Base-by-base conservation (phyloP, 2,113 vertebrate genomes). In the Amphiprion ocellaris region DNA sequence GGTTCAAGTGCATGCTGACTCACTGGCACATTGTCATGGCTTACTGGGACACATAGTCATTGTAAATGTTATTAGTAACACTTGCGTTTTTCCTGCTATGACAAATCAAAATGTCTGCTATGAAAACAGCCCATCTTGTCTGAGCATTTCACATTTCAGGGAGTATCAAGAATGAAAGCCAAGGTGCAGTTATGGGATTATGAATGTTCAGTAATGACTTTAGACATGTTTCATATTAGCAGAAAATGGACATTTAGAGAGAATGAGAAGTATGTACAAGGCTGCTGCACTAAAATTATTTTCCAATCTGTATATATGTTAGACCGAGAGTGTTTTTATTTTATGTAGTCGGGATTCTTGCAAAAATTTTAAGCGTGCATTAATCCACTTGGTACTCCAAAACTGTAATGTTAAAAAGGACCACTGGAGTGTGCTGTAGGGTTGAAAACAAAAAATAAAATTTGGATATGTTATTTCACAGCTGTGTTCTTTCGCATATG, bases 381-480 rank as follows among this genome's bases (percentile, higher is more conserved):
- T 19, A 46, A 30, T 6, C 2, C 24, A 19, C 14, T 72, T 46
- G 12, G 11, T 65, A 4, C 37, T 68, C 0, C 44, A 28, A 50
- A 66, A 16, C 39, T 74, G 82, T 49, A 80, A 46, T 85, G 10
- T 62, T 24, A 44, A 28, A 77, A 82, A 44, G 1, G 5, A 17
- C 74, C 90, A 89, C 69, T 75, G 26, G 90, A 77, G 86, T 72
- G 81, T 59, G 81, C 82, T 83, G 58, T 75, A 39, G 55, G 41
- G 80, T 68, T 59, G 21, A 79, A 47, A 41, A 77, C 23, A 33
- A 19, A 62, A 7, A 62, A 49, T 26, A 26, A 55, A 67, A 47
- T 58, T 2, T 70, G 6, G 50, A 58, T 60, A 24, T 67, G 60
- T 67, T 52, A 71, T 70, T 81, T 77, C 77, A 87, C 79, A 85